Percentiles rank a stretch among this genome's conserved stretches.
Conservation (phyloP, 2,113 vertebrate species). For the Heptranchias perlo region DNA sequence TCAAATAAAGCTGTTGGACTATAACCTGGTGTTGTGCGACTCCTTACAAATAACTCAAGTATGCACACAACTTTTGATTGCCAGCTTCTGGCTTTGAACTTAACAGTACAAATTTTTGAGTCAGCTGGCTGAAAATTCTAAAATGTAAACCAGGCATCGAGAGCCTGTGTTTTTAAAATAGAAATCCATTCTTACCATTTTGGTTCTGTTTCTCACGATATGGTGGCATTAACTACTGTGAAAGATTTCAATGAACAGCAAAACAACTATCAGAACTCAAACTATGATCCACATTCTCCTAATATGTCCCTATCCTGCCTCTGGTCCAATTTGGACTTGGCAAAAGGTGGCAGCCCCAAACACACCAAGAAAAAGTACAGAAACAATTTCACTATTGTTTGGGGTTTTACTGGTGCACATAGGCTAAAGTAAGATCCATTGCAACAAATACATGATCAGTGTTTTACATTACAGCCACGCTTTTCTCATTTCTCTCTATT, state of each 20-base stretch:
- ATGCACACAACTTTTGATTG: not conserved
- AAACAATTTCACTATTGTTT: not conserved
- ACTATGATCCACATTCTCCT: too few relatives aligned
- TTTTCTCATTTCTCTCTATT: not conserved
- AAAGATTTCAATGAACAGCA: too few relatives aligned
- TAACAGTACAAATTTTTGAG: not conserved
- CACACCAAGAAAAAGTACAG: too few relatives aligned
- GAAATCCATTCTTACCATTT: too few relatives aligned
- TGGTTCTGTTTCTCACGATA: too few relatives aligned
- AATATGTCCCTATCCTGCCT: too few relatives aligned
- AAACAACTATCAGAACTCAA: too few relatives aligned
- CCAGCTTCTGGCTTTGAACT: not conserved
- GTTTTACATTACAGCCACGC: not conserved
- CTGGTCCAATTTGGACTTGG: too few relatives aligned
- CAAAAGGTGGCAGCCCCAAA: too few relatives aligned
- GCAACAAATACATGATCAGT: not conserved
- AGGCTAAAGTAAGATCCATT: not conserved
- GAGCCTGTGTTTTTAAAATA: not conserved
- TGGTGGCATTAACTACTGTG: too few relatives aligned
- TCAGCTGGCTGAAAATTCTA: not conserved
- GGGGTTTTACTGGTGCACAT: not conserved
- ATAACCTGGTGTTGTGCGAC: too few relatives aligned
- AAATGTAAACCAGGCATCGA: not conserved
- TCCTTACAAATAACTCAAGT: not conserved
- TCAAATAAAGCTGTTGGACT: too few relatives aligned